A percentile compares a stretch with the other conserved stretches of the same genome.
These are phyloP conservation scores for Drosophila mettleri DNA, from an alignment of 2,888 invertebrate genomes.

Conservation along the genomic window DNA sequence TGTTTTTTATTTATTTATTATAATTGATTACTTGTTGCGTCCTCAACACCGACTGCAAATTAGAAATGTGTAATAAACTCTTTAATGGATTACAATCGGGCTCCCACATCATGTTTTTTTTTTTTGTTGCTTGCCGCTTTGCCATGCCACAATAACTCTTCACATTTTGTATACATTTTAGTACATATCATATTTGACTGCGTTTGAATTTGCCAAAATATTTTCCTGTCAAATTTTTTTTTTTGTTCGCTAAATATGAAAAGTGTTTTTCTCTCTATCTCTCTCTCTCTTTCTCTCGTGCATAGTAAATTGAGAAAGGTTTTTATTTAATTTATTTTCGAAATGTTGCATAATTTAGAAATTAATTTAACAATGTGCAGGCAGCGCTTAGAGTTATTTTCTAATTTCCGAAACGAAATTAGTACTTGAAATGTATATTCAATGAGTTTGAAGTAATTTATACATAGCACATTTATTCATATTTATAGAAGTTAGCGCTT, in stretches of 20 bases:
- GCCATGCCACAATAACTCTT: slow-evolving; percentile 42
- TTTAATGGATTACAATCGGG: slow-evolving; percentile 26
- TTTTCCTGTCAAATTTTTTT: slow-evolving; percentile 41
- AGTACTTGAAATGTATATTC: neutral
- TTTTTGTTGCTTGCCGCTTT: slow-evolving; percentile 1
- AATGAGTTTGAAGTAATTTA: neutral
- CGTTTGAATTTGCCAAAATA: slow-evolving; percentile 38
- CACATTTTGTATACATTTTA: slow-evolving; percentile 24
- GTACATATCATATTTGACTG: slow-evolving; percentile 11
- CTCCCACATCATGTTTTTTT: slow-evolving; percentile 10
- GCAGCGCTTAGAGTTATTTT: neutral
- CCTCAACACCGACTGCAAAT: slow-evolving; percentile 36
- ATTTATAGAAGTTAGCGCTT: neutral
- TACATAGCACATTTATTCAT: neutral
- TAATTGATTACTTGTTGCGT: neutral
- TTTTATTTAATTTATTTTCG: neutral
- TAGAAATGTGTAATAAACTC: slow-evolving; percentile 51
- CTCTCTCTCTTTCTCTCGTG: no score
- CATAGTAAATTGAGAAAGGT: neutral
- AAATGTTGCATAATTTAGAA: neutral
- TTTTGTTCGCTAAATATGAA: neutral
- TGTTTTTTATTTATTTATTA: neutral
- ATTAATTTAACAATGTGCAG: neutral
- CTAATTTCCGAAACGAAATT: neutral
- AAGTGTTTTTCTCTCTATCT: neutral